Base-by-base conservation (phyloP, 1,140 invertebrate genomes). In the Acromyrmex heyeri region DNA sequence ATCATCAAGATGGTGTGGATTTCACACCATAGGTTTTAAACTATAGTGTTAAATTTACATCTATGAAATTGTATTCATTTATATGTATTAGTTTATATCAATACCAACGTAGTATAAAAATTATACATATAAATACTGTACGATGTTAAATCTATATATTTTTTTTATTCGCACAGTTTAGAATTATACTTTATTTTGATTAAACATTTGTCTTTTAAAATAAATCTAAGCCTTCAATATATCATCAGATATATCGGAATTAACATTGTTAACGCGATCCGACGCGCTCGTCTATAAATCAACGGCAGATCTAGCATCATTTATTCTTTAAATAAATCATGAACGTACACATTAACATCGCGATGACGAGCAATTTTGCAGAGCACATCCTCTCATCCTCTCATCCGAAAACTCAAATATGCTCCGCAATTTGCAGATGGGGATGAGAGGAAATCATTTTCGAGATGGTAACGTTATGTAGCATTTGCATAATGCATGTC, bases 261-360 rank as follows among this genome's bases (percentile, higher is more conserved):
- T 79, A 38, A 67, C 34, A 30, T 55, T 50, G 76, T 65, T 64
- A 79, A 38, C 27, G 48, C 21, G n/a, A 67, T 65, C 27, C n/a
- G 44, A 55, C 30, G 48, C 16, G n/a, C 21, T 38, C 50, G 30
- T n/a, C 57, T n/a, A 81, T 70, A 70, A 81, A 81, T 81, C 78
- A 69, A 2, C 4, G 64, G 24, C 10, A 2, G 24, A 70, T 44
- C 16, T 21, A 30, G 21, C 50, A 27, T 70, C 34, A 59, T 81
- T 81, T 81, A 70, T 81, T 81, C 78, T 81, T 70, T 70, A 81
- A 81, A 70, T 81, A 81, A 81, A 81, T 81, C 78, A 81, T 70
- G 50, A 81, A 24, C 18, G 50, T 10, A 34, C 24, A 77, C 34
- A 44, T 64, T 64, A 78, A 57, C 10, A 7, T 21, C 21, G 64